A percentile compares a stretch with the other conserved stretches of the same genome.
Evolutionary conservation across 1,140 invertebrate species (phyloP).

Genomic region (Scylla paramamosain): DNA sequence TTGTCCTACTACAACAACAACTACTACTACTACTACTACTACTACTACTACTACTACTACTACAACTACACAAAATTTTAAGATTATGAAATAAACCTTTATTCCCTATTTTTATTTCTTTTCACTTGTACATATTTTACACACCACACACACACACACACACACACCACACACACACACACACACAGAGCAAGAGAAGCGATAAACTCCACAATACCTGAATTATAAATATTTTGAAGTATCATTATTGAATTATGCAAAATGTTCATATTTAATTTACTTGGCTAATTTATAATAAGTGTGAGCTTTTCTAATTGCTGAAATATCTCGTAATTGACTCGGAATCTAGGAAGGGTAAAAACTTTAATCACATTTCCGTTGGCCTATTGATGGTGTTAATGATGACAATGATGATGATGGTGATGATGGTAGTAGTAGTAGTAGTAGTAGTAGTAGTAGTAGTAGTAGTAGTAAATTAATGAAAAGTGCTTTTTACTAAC

Average conservation of each 20-base stretch:
- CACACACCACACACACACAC: too few species aligned
- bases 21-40: too few species aligned
- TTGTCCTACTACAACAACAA: too few species aligned
- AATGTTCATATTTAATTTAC: neutral
- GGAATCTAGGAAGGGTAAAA: neutral
- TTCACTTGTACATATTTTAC: too few species aligned
- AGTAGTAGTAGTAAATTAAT: neutral
- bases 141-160: too few species aligned
- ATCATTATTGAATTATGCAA: neutral
- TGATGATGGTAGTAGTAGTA: neutral
- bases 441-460: neutral
- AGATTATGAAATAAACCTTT: too few species aligned
- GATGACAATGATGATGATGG: neutral
- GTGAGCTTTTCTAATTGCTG: neutral
- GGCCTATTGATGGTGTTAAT: neutral
- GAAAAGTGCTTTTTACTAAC: neutral
- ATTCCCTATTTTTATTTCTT: too few species aligned
- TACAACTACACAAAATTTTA: too few species aligned
- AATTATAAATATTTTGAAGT: conserved; percentile 25
- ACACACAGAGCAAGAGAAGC: too few species aligned
- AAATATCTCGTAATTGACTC: neutral
- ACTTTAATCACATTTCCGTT: neutral
- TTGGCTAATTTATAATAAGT: neutral
- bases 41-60: too few species aligned
- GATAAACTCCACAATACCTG: neutral